These are phyloP conservation scores for Cydia strobilella DNA, from an alignment of 1,140 invertebrate genomes.

Conservation along the genomic window DNA sequence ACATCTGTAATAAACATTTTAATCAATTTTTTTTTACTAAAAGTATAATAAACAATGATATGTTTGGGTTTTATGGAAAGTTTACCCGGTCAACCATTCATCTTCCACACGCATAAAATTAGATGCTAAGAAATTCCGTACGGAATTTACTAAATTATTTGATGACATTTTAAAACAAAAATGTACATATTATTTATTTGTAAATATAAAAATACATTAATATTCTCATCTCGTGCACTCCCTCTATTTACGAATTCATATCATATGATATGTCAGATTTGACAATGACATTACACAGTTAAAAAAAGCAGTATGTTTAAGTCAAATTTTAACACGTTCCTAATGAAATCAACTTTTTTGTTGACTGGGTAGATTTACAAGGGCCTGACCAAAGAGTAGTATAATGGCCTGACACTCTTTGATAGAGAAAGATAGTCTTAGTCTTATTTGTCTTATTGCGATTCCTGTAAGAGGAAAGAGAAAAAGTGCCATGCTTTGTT, in stretches of 20 bases:
- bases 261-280: neutral
- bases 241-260: constrained; percentile 21
- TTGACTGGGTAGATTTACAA: neutral
- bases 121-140: constrained; percentile 54
- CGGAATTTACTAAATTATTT: constrained; percentile 44
- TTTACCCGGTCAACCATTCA: constrained; percentile 70
- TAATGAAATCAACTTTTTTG: neutral
- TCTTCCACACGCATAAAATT: constrained; percentile 62
- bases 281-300: neutral
- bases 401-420: no score
- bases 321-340: neutral
- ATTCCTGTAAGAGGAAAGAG: no score
- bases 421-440: no score
- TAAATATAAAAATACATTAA: constrained; percentile 1
- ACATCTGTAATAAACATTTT: constrained; percentile 55
- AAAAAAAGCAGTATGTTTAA: neutral
- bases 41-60: neutral
- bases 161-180: constrained; percentile 38
- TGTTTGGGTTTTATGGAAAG: neutral
- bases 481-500: no score
- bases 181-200: neutral
- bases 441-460: no score
- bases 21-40: neutral
- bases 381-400: no score
- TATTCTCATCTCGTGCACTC: neutral